phyloP scores from a whole-genome alignment of 2,797 vertebrate genomes.

The Chelon labrosus region DNA sequence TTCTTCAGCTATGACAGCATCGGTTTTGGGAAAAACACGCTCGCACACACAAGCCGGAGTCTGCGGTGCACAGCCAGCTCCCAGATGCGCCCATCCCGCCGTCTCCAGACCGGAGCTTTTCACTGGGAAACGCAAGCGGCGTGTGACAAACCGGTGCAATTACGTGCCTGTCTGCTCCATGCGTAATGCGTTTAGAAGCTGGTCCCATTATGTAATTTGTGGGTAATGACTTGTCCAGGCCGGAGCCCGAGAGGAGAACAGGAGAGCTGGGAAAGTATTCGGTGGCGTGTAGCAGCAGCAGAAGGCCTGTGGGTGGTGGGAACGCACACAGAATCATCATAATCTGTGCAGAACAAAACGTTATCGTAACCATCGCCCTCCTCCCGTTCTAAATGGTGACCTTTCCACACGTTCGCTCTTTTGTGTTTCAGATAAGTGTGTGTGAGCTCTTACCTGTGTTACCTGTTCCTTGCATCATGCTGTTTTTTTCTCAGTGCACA shows the following conservation, averaged over 20 bases:
- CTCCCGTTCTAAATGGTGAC: background rate
- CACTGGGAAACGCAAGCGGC: constrained; percentile 23
- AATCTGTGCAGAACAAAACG: constrained; percentile 34
- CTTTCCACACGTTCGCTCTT: background rate
- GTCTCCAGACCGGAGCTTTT: constrained; percentile 39
- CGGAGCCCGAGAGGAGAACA: constrained; percentile 23
- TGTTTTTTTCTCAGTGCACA: constrained; percentile 1
- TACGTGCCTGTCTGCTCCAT: constrained; percentile 46
- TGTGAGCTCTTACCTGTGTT: constrained; percentile 16
- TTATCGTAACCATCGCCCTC: background rate
- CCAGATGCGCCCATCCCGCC: constrained; percentile 33
- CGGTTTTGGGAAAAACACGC: background rate
- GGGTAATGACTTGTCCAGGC: constrained; percentile 72
- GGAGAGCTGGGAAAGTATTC: constrained; percentile 47
- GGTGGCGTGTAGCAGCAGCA: constrained; percentile 14
- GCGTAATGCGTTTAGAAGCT: constrained; percentile 54
- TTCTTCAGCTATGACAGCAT: constrained; percentile 53
- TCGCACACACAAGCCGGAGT: constrained; percentile 2
- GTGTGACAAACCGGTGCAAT: constrained; percentile 68
- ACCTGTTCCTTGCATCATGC: constrained; percentile 49
- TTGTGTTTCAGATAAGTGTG: background rate
- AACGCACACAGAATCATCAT: constrained; percentile 9
- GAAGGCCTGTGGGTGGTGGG: constrained; percentile 34
- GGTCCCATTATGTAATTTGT: constrained; percentile 62
- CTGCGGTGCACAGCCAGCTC: constrained; percentile 32